A percentile compares a stretch with the other conserved stretches of the same genome.
phyloP scores from a whole-genome alignment of 2,888 invertebrate genomes.

The Sisyra nigra region DNA sequence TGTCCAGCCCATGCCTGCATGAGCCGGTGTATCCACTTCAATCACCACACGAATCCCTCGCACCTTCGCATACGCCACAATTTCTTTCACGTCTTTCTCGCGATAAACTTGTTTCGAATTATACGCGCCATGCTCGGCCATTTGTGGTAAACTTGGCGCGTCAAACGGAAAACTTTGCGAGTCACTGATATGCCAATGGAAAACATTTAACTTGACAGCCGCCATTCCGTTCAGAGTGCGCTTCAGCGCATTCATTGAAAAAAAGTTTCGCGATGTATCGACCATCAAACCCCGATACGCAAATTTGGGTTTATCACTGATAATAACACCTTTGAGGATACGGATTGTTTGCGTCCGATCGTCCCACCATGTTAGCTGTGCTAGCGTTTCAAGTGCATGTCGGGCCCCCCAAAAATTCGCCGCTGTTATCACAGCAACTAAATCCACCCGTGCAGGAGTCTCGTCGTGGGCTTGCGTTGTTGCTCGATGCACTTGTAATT shows the following conservation, averaged over 20 bases:
- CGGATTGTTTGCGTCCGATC: slow-evolving; percentile 33
- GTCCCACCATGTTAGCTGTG: slow-evolving; percentile 54
- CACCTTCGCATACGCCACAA: slow-evolving; percentile 62
- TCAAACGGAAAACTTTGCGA: slow-evolving; percentile 86
- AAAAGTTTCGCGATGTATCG: slow-evolving; percentile 83
- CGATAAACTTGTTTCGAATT: slow-evolving; percentile 57
- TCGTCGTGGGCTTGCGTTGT: no score
- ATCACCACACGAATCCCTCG: slow-evolving; percentile 74
- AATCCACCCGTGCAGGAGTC: slow-evolving; percentile 18
- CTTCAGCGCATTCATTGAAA: slow-evolving; percentile 54
- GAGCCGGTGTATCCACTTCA: slow-evolving; percentile 84
- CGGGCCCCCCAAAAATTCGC: slow-evolving; percentile 61
- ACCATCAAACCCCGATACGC: slow-evolving; percentile 73
- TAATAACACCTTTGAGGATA: slow-evolving; percentile 44
- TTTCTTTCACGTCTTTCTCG: slow-evolving; percentile 47
- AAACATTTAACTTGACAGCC: slow-evolving; percentile 75
- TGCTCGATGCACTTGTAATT: slow-evolving; percentile 36
- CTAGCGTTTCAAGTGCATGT: slow-evolving; percentile 60
- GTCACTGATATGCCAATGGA: slow-evolving; percentile 87
- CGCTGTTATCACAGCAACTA: slow-evolving; percentile 45
- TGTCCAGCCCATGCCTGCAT: slow-evolving; percentile 75
- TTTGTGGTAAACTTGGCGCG: slow-evolving; percentile 55
- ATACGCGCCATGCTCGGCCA: slow-evolving; percentile 74
- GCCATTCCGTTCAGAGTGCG: slow-evolving; percentile 77
- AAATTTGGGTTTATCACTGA: slow-evolving; percentile 65